Base-by-base conservation (phyloP, 1,140 invertebrate species). In the Copidosoma floridanum region DNA sequence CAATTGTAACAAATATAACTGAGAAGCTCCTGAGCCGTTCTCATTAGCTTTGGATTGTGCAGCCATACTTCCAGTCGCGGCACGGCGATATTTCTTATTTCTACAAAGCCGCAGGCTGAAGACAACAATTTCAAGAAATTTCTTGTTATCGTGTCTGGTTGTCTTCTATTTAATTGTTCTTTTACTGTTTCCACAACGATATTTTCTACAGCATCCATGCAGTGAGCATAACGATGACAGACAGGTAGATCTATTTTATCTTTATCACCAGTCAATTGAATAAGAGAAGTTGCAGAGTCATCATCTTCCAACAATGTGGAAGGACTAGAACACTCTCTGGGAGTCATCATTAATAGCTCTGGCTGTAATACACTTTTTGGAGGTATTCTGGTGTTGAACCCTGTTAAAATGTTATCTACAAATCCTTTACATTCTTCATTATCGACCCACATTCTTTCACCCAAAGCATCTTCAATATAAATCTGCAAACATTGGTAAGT, bases 401-500 rank as follows among this genome's bases (percentile, higher is more conserved):
- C 93, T 0, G 89, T 91, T 38, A 89, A 78, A 56, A 99, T 91
- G 76, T 98, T 98, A 65, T 97, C 94, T 0, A 96, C 91, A 81
- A 97, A 93, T 27, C 87, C 87, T 73, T 92, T 90, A 76, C 94
- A 97, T 74, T 94, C 90, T 10, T 93, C 86, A 68, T 90, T 88
- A 73, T 98, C 95, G 7, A 97, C 91, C 94, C 95, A 98, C 53
- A 91, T 83, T 50, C 95, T 80, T 69, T 98, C 95, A 48, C 92
- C 92, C 0, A 95, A 75, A 3, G 94, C 92, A 82, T 99, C 96
- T 71, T 99, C 95, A 55, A 98, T 87, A 73, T 94, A 98, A 0
- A 94, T 83, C 87, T 94, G 68, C 6, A 84, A 78, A 70, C 46
- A 11, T 38, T 16, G 41, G 54, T 40, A 41, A 52, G 52, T 50